These are phyloP conservation scores for Byasa hedistus DNA, from an alignment of 2,888 invertebrate species.

Conservation along the genomic window DNA sequence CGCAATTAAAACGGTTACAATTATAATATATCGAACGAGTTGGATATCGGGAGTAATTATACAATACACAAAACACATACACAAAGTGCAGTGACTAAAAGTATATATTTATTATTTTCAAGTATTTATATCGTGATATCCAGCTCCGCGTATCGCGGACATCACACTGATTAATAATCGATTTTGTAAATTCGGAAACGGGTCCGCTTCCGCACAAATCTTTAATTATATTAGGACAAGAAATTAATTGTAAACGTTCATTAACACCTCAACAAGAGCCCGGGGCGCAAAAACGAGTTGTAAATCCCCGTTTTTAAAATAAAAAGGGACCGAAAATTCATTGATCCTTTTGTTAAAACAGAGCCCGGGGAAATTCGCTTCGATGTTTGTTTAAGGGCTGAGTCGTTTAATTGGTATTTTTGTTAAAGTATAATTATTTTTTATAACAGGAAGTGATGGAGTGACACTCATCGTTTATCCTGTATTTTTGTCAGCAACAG, in stretches of 20 bases:
- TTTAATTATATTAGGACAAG: constrained; percentile 31
- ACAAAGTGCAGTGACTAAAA: too few relatives aligned
- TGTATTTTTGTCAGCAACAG: too few relatives aligned
- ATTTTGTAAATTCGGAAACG: too few relatives aligned
- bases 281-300: constrained; percentile 19
- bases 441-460: not conserved
- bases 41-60: too few relatives aligned
- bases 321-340: constrained; percentile 17
- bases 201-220: not conserved
- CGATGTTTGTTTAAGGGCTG: constrained; percentile 6
- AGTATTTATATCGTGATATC: too few relatives aligned
- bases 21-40: too few relatives aligned
- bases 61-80: too few relatives aligned
- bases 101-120: too few relatives aligned
- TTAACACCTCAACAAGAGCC: constrained; percentile 26
- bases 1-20: too few relatives aligned
- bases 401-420: not conserved
- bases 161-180: too few relatives aligned
- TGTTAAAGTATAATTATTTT: not conserved
- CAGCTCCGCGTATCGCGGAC: too few relatives aligned
- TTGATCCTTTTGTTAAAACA: constrained; percentile 21
- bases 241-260: constrained; percentile 32
- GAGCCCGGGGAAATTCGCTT: constrained; percentile 4
- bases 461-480: too few relatives aligned
- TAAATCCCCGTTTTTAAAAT: constrained; percentile 15